phyloP scores from a whole-genome alignment of 2,888 invertebrate species.

The Marronus borbonicus region DNA sequence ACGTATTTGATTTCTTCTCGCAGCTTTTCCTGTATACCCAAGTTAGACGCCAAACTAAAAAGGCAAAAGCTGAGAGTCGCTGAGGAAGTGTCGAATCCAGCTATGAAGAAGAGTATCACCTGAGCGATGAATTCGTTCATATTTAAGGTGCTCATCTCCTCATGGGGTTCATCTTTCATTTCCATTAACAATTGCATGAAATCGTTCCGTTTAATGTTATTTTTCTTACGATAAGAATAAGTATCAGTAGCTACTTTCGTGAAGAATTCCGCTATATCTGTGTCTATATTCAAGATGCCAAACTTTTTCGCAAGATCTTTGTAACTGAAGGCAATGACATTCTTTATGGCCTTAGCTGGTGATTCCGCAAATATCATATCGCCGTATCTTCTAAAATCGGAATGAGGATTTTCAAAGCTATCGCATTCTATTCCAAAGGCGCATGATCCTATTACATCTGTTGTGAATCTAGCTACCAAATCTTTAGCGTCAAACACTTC shows the following conservation, averaged over 20 bases:
- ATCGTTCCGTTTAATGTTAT: slow-evolving; percentile 61
- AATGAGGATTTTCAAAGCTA: slow-evolving; percentile 60
- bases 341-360: slow-evolving; percentile 50
- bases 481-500: slow-evolving; percentile 58
- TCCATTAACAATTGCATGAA: slow-evolving; percentile 67
- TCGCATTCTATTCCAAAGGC: slow-evolving; percentile 67
- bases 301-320: slow-evolving; percentile 52
- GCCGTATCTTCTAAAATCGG: slow-evolving; percentile 63
- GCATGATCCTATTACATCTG: slow-evolving; percentile 67
- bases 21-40: slow-evolving; percentile 68
- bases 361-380: slow-evolving; percentile 59
- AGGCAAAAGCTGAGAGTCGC: slow-evolving; percentile 73
- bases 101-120: slow-evolving; percentile 74
- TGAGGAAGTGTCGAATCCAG: slow-evolving; percentile 77
- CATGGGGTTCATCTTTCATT: slow-evolving; percentile 43
- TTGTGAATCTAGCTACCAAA: slow-evolving; percentile 63
- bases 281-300: slow-evolving; percentile 53
- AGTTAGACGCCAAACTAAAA: slow-evolving; percentile 71
- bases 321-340: slow-evolving; percentile 47
- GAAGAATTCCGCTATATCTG: slow-evolving; percentile 59
- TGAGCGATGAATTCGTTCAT: slow-evolving; percentile 69
- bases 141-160: slow-evolving; percentile 52
- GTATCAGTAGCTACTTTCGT: slow-evolving; percentile 57
- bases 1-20: slow-evolving; percentile 66
- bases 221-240: slow-evolving; percentile 57